Conservation (phyloP, 2,888 invertebrate genomes). For the Cheilosia pagana region DNA sequence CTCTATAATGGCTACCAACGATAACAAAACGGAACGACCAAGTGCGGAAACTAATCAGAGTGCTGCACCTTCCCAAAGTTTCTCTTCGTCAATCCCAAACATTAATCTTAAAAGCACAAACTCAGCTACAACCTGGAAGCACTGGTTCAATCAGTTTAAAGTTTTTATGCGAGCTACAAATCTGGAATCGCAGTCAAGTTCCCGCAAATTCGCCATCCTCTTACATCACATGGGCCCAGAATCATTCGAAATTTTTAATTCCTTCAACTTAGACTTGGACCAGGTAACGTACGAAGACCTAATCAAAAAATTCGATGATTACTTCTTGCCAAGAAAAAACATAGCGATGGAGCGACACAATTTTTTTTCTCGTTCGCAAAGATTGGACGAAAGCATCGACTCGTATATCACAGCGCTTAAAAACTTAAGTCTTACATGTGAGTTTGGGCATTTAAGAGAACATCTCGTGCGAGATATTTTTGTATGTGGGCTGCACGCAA, state of each 20-base stretch:
- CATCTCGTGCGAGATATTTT: too few relatives aligned
- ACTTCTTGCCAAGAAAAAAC: slow-evolving; percentile 7
- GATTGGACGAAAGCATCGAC: too few relatives aligned
- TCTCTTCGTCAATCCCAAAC: not conserved
- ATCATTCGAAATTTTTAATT: too few relatives aligned
- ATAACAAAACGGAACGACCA: not conserved
- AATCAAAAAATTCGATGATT: slow-evolving; percentile 12
- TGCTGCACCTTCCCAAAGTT: not conserved
- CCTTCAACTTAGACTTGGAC: too few relatives aligned
- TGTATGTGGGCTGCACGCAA: slow-evolving; percentile 53
- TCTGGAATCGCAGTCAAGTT: not conserved
- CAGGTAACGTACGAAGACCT: slow-evolving; percentile 16
- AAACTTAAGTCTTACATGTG: too few relatives aligned
- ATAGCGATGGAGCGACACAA: slow-evolving; percentile 22
- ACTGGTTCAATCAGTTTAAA: slow-evolving; percentile 6
- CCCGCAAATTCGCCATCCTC: not conserved
- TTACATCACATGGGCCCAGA: slow-evolving; percentile 9
- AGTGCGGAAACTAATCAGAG: not conserved
- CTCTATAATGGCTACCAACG: not conserved
- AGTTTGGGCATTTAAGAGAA: too few relatives aligned
- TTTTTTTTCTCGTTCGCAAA: too few relatives aligned
- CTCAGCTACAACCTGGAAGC: not conserved
- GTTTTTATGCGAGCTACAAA: slow-evolving; percentile 7
- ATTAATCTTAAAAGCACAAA: not conserved
- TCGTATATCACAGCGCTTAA: too few relatives aligned